Base-by-base conservation (phyloP, 2,888 invertebrate species). In the Eristalinus sepulchralis region DNA sequence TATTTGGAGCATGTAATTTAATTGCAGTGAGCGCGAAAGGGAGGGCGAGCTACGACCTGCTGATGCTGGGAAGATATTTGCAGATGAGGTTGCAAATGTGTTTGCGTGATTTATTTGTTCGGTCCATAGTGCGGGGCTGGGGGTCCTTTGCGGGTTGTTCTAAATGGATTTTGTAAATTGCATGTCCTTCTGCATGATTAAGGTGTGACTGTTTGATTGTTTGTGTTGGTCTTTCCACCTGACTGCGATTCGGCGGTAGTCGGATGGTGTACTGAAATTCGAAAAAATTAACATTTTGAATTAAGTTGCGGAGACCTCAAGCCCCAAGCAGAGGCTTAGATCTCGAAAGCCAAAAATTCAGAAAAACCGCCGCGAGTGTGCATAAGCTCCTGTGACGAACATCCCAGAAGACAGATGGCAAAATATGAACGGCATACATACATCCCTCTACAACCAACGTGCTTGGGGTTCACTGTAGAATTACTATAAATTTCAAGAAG, bases 1-100 rank as follows among this genome's bases (percentile, higher is more conserved):
- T 86, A 86, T 86, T 86, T 86, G 83, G 86, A 86, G 86, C 86
- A 86, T 86, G 83, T 86, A 86, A 86, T 86, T 86, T 83, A 86
- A 86, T 86, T 86, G 86, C 83, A 86, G 78, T 83, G 70, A 73
- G 66, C 57, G 34, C 22, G 55, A 31, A 57, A 60, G 67, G 36
- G 71, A 66, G 24, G 22, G 59, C 27, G 53, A 22, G 60, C 20
- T 13, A 36, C 20, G 33, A 20, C 5, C 3, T 13, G 31, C 20
- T 13, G 66, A 33, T 34, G 13, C 13, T 13, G n/a, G 36, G 36
- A n/a, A 17, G 72, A 63, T 62, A 53, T 70, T 31, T 79, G 66
- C 60, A 36, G 34, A 84, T 76, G 55, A 47, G 70, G 13, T 80
- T 75, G 34, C 68, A 70, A 66, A 60, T 84, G 70, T 76, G 71